Percentiles rank a stretch among this genome's conserved stretches.
Conservation (phyloP, 2,888 invertebrate species). For the Pocota personata region DNA sequence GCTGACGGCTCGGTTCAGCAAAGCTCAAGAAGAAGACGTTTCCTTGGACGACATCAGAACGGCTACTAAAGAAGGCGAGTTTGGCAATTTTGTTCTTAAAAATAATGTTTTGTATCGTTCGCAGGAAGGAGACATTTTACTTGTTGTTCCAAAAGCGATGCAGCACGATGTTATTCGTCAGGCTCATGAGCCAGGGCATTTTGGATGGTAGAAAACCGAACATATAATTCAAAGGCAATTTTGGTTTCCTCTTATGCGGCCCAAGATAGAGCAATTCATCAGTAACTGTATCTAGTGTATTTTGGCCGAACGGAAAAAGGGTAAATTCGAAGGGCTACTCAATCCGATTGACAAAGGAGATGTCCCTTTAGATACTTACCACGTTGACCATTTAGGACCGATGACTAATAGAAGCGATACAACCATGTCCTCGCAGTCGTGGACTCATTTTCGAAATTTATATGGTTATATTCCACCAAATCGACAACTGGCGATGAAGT, state of each 20-base stretch:
- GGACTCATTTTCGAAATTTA: slow-evolving; percentile 46
- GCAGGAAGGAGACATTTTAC: neutral
- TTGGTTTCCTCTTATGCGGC: slow-evolving; percentile 66
- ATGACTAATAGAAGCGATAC: slow-evolving; percentile 28
- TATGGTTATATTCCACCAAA: slow-evolving; percentile 77
- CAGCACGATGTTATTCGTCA: slow-evolving; percentile 77
- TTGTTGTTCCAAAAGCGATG: slow-evolving; percentile 77
- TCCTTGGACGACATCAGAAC: neutral
- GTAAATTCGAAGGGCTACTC: slow-evolving; percentile 76
- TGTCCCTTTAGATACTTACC: slow-evolving; percentile 76
- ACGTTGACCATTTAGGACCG: slow-evolving; percentile 79
- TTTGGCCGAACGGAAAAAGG: slow-evolving; percentile 73
- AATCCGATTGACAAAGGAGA: slow-evolving; percentile 76
- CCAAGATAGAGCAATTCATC: slow-evolving; percentile 22
- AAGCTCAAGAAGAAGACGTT: slow-evolving; percentile 29
- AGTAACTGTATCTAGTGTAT: slow-evolving; percentile 44
- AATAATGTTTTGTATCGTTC: neutral
- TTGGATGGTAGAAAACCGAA: slow-evolving; percentile 75
- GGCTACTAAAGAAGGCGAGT: neutral
- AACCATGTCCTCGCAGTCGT: neutral
- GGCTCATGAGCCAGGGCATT: slow-evolving; percentile 79
- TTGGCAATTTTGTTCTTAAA: neutral
- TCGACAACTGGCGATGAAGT: slow-evolving; percentile 75
- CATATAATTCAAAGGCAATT: slow-evolving; percentile 76
- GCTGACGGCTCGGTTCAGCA: neutral